Conservation (phyloP, 2,113 vertebrate genomes). For the Cavia porcellus region DNA sequence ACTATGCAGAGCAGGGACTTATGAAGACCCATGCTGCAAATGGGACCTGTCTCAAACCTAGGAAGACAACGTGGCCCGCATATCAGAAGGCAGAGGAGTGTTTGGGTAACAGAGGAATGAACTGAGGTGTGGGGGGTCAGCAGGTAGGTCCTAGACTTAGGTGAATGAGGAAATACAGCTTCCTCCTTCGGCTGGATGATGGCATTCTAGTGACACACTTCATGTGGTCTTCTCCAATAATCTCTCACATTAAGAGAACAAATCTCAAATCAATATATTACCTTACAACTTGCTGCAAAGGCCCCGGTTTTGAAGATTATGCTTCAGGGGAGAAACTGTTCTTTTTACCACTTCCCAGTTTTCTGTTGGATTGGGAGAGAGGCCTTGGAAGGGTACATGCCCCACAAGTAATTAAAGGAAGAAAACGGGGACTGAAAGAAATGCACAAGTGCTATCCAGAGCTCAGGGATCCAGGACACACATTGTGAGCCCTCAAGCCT, state of each 20-base stretch:
- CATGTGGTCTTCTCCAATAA: not conserved
- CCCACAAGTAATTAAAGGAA: not conserved
- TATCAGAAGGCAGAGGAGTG: not conserved
- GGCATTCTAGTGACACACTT: not conserved
- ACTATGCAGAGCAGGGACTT: not conserved
- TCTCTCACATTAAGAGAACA: not conserved
- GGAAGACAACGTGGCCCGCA: not conserved
- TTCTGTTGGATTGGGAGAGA: not conserved
- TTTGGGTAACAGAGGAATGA: not conserved
- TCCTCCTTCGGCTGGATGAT: not conserved
- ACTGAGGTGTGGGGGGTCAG: accelerated
- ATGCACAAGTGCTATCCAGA: not conserved
- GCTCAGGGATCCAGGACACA: not conserved
- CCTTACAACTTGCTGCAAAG: not conserved
- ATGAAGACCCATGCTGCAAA: not conserved
- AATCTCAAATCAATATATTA: not conserved
- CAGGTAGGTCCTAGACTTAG: not conserved
- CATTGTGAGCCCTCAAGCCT: accelerated
- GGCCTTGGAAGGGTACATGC: accelerated
- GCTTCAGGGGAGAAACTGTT: not conserved
- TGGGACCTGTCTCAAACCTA: not conserved
- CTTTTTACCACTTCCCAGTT: not conserved
- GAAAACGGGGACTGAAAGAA: not conserved
- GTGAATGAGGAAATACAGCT: not conserved
- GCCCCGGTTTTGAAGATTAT: not conserved